Evolutionary conservation across 2,113 vertebrate genomes (phyloP).

Genomic region (Mandrillus leucophaeus): DNA sequence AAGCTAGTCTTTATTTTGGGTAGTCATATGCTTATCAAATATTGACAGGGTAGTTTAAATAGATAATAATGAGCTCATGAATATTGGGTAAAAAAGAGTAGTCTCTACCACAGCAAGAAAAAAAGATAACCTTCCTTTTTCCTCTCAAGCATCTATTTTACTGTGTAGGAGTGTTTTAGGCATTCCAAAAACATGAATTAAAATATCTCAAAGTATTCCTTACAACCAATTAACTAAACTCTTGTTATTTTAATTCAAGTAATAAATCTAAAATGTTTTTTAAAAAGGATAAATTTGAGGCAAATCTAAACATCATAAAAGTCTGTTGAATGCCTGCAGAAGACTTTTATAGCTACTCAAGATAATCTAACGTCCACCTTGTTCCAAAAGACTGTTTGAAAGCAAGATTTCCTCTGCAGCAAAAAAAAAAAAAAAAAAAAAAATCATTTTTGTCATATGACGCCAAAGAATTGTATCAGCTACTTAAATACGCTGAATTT

Average conservation of each 20-base stretch:
- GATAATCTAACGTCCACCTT: background rate
- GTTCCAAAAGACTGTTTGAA: constrained; percentile 1
- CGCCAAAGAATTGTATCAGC: constrained; percentile 13
- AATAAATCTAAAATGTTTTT: background rate
- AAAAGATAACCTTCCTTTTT: background rate
- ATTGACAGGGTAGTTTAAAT: background rate
- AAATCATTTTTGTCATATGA: background rate
- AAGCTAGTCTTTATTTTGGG: background rate
- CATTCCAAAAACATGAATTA: background rate
- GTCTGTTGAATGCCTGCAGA: background rate
- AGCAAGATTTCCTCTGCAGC: background rate
- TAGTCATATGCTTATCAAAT: background rate
- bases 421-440: background rate
- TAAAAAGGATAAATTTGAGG: background rate
- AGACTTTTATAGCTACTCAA: background rate
- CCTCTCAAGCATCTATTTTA: background rate
- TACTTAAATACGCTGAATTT: background rate
- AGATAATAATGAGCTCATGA: background rate
- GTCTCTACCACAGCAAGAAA: background rate
- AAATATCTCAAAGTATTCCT: background rate
- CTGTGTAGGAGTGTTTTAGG: background rate
- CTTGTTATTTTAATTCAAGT: constrained; percentile 20
- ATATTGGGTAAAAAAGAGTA: background rate
- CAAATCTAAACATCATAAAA: background rate
- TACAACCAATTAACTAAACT: background rate